Conservation (phyloP, 1,140 invertebrate genomes). For the Megalopta genalis region DNA sequence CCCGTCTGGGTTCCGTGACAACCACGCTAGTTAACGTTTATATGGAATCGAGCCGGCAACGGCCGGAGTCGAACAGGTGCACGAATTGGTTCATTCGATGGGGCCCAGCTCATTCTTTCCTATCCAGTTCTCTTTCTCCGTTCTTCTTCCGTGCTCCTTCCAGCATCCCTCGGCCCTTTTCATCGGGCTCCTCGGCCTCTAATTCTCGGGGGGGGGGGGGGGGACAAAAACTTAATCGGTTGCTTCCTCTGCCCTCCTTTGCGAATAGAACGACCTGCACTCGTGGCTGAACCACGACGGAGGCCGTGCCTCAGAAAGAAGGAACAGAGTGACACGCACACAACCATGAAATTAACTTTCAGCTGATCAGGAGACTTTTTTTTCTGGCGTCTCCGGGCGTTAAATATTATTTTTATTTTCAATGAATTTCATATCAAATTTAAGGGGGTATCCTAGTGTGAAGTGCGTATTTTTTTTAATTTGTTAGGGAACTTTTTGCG, state of each 20-base stretch:
- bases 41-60: conserved; percentile 34
- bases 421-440: too few relatives aligned
- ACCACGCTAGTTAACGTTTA: conserved; percentile 46
- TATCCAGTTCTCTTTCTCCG: conserved; percentile 16
- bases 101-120: conserved; percentile 9
- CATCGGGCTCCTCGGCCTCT: conserved; percentile 64
- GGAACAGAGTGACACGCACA: conserved; percentile 23
- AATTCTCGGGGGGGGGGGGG: conserved; percentile 64
- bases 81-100: conserved; percentile 53
- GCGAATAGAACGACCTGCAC: conserved; percentile 33
- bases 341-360: conserved; percentile 30
- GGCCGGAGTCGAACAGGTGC: conserved; percentile 57
- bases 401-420: too few relatives aligned
- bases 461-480: too few relatives aligned
- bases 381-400: not conserved
- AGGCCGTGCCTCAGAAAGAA: conserved; percentile 1
- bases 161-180: conserved; percentile 25
- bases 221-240: conserved; percentile 78
- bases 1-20: conserved; percentile 51
- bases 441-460: too few relatives aligned
- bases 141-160: conserved; percentile 27
- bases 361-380: conserved; percentile 14
- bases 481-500: too few relatives aligned
- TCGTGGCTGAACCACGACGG: conserved; percentile 10
- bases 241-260: conserved; percentile 69